phyloP scores from a whole-genome alignment of 2,888 invertebrate species.

The Eupithecia subumbrata region DNA sequence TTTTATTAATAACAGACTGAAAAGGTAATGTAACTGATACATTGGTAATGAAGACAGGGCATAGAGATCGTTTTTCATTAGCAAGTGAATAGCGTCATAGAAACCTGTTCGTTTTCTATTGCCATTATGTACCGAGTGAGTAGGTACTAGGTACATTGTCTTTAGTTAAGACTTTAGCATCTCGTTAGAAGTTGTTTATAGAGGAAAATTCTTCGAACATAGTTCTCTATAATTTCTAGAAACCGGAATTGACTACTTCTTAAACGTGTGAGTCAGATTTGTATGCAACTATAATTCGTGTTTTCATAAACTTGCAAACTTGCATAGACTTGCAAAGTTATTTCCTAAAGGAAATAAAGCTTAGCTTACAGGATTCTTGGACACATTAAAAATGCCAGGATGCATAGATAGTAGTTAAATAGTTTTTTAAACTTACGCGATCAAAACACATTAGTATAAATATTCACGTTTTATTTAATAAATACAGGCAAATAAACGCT shows the following conservation, averaged over 20 bases:
- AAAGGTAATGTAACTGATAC: conserved; percentile 32
- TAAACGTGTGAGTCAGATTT: not conserved
- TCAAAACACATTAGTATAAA: no score
- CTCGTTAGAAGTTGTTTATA: not conserved
- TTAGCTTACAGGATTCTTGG: no score
- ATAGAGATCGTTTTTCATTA: conserved; percentile 23
- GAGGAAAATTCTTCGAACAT: not conserved
- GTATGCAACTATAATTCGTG: no score
- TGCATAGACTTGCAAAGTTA: no score
- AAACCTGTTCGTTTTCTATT: conserved; percentile 16
- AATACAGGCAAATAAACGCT: no score
- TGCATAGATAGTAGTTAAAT: no score
- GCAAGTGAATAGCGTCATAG: conserved; percentile 14
- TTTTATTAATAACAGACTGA: conserved; percentile 6
- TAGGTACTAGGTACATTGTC: no score
- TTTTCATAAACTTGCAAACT: no score
- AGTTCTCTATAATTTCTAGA: not conserved
- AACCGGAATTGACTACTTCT: not conserved
- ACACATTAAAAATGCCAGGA: no score
- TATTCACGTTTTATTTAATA: no score
- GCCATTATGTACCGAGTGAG: conserved; percentile 5
- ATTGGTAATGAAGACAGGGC: conserved; percentile 21
- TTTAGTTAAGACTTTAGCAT: not conserved
- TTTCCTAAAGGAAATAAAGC: no score
- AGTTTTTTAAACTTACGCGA: no score